These are phyloP conservation scores for Paratilapia polleni DNA, from an alignment of 2,113 vertebrate genomes.

Conservation along the genomic window DNA sequence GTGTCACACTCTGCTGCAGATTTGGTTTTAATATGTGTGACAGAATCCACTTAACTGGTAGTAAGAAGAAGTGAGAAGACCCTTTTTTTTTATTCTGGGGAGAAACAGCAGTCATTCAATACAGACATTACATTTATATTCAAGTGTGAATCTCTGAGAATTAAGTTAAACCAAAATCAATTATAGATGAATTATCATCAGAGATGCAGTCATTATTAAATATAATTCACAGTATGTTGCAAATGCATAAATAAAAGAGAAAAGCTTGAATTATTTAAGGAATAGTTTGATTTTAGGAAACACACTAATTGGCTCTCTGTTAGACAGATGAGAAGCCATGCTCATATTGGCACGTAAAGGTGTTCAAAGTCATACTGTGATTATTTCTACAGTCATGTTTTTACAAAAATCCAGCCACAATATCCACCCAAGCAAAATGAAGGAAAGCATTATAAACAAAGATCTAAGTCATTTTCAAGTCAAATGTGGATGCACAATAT, in stretches of 20 bases:
- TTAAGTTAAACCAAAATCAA: constrained; percentile 8
- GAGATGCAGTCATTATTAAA: constrained; percentile 21
- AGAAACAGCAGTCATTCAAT: constrained; percentile 22
- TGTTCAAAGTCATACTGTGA: neutral
- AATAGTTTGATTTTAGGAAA: neutral
- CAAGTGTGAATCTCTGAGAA: neutral
- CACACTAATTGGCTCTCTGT: neutral
- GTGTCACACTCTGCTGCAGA: constrained; percentile 68
- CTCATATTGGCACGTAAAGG: neutral
- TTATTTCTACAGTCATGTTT: neutral
- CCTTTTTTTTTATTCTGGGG: neutral
- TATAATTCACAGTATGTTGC: neutral
- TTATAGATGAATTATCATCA: constrained; percentile 46
- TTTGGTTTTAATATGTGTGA: constrained; percentile 77
- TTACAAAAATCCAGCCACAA: neutral
- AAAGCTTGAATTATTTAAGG: neutral
- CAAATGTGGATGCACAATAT: constrained; percentile 17
- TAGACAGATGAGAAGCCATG: neutral
- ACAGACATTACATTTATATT: neutral
- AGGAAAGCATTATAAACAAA: constrained; percentile 2
- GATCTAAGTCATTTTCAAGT: constrained; percentile 23
- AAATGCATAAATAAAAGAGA: neutral
- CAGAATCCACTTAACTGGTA: constrained; percentile 70
- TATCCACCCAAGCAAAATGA: neutral
- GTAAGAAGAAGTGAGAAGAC: constrained; percentile 19